Conservation (phyloP, 1,140 invertebrate species). For the Pollicipes pollicipes region DNA sequence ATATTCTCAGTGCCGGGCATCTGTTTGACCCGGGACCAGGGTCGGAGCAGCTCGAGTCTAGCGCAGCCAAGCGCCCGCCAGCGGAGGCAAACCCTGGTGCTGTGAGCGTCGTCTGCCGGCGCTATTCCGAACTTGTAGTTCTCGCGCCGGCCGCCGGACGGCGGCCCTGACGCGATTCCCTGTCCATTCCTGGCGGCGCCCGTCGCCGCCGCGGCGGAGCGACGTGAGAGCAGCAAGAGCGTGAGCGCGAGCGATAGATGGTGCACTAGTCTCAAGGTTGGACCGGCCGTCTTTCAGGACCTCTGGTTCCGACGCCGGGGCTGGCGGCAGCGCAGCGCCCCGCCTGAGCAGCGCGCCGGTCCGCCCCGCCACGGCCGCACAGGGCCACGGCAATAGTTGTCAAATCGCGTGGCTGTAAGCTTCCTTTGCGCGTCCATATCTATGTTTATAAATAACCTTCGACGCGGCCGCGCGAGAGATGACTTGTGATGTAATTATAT, state of each 20-base stretch:
- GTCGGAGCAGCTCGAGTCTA: constrained; percentile 23
- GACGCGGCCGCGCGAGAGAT: not conserved
- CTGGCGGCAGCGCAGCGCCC: too few species aligned
- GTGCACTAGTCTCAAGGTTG: not conserved
- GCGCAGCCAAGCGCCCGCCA: not conserved
- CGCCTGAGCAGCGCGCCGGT: too few species aligned
- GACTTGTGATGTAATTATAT: not conserved
- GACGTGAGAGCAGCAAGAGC: too few species aligned
- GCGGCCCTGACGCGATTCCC: too few species aligned
- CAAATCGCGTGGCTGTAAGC: not conserved
- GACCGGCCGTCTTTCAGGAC: not conserved
- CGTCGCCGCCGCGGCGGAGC: too few species aligned
- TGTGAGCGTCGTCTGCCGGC: not conserved
- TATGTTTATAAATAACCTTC: not conserved
- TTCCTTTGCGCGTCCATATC: not conserved
- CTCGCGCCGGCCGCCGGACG: too few species aligned
- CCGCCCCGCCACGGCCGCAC: too few species aligned
- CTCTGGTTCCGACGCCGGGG: too few species aligned
- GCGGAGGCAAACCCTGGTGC: not conserved
- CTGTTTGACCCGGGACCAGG: constrained; percentile 34
- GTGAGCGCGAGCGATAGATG: too few species aligned
- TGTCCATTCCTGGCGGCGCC: not conserved
- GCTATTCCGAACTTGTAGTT: not conserved
- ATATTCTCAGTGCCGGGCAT: constrained; percentile 39
- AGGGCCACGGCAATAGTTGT: not conserved